Base-by-base conservation (phyloP, 2,888 invertebrate species). In the Dryadula phaetusa region DNA sequence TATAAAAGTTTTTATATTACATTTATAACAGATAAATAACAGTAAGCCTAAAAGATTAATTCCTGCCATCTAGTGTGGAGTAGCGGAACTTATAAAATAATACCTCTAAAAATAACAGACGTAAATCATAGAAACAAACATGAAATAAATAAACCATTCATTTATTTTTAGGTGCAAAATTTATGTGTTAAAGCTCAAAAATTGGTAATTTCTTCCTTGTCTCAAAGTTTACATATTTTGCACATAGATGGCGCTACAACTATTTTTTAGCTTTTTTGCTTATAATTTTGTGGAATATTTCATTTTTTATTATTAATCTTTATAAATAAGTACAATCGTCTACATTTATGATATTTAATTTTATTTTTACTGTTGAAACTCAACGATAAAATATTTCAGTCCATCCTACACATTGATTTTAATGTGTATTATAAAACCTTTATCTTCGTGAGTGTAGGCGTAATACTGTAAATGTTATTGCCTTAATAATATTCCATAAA, bases 1-100 rank as follows among this genome's bases (percentile, higher is more conserved):
- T 28, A 28, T 28, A 6, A 28, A 28, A 28, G 3, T 28, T 28
- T 28, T 28, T n/a, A n/a, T n/a, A n/a, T n/a, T n/a, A n/a, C n/a
- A n/a, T n/a, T 28, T 28, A 28, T 28, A 4, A 28, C 5, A 46
- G 20, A 0, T 3, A 46, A 46, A 47, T 22, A 3, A 22, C 0
- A 47, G 0, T 46, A 20, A 47, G 2, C 6, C 47, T 44, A 18
- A 0, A 12, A 14, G 22, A 22, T 28, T 49, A 2, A 28, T 49
- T 3, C n/a, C 25, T 44, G 90, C 85, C 90, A 90, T 88, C 91
- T 91, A 81, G 79, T 73, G 82, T 56, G 67, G 86, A 88, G 87
- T 91, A 89, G 92, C 84, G 32, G 42, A 76, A 86, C 74, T 72
- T 1, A 46, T 0, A 28, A 47, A 32, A 44, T 14, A 25, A 54